Base-by-base conservation (phyloP, 2,888 invertebrate genomes). In the Limnephilus lunatus region DNA sequence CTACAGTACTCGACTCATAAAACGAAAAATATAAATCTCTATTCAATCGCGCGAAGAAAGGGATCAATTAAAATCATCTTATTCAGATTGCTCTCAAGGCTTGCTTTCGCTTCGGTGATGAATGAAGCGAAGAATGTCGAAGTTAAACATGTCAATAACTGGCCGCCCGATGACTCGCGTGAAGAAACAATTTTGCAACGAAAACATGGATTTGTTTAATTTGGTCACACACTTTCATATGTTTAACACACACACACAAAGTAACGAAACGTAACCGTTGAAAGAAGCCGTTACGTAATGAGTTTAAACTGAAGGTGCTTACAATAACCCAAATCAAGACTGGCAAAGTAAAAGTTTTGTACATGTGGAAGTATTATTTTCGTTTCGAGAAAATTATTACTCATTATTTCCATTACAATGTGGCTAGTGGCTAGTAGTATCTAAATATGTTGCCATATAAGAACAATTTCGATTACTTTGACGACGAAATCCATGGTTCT, bases 291-390 rank as follows among this genome's bases (percentile, higher is more conserved):
- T 90, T 90, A n/a, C 90, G 90, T 48, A 90, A 90, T 90, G 53
- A 48, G 39, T 89, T 90, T 82, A 44, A 90, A 90, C 90, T 82
- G 90, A 90, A 90, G 90, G 32, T 82, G 90, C 90, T 90, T 39
- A 89, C 89, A 80, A 89, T 89, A 89, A 90, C 90, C 90, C 82
- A 90, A 90, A 90, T 90, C 90, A 81, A 90, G 90, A 30, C 90
- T n/a, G 90, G 44, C 90, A 89, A 82, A 90, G 90, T 90, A 90
- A 90, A 90, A 90, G 90, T 90, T 35, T 44, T 82, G 90, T 39
- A 82, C 81, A 14, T 44, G 82, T 90, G 44, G 90, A 90, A 82
- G 82, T 48, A 35, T 89, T 48, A 86, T 86, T 88, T 80, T 86
- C 30, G 30, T 86, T 86, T 86, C 35, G 68, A 80, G 80, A 44